Percentiles rank a stretch among this genome's conserved stretches.
These are phyloP conservation scores for Ennomos fuscantarius DNA, from an alignment of 2,888 invertebrate species.

Conservation along the genomic window DNA sequence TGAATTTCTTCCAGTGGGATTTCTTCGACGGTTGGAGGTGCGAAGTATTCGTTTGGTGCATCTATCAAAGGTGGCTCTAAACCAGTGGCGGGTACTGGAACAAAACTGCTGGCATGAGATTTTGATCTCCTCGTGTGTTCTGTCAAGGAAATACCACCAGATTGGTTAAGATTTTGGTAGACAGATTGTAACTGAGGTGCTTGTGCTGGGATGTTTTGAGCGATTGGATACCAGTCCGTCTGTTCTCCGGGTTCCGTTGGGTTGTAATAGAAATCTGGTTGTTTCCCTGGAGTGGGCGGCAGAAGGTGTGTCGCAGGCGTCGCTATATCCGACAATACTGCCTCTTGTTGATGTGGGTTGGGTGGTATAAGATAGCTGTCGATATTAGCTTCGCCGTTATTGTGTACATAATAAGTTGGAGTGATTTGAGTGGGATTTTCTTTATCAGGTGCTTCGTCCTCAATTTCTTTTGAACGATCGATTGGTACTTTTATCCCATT, in stretches of 20 bases:
- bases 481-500: constrained; percentile 69
- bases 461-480: constrained; percentile 50
- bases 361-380: constrained; percentile 71
- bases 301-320: constrained; percentile 71
- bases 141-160: constrained; percentile 26
- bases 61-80: constrained; percentile 68
- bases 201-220: constrained; percentile 41
- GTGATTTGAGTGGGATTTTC: constrained; percentile 47
- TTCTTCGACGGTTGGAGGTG: constrained; percentile 53
- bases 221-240: constrained; percentile 76
- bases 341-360: constrained; percentile 57
- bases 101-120: constrained; percentile 30
- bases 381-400: constrained; percentile 55
- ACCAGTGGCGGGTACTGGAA: constrained; percentile 62
- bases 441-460: constrained; percentile 40
- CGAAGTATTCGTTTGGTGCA: constrained; percentile 63
- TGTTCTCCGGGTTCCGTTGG: constrained; percentile 62
- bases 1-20: constrained; percentile 66
- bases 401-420: constrained; percentile 62
- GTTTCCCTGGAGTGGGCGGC: constrained; percentile 63
- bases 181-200: constrained; percentile 47
- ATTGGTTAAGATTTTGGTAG: constrained; percentile 44
- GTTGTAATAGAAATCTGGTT: constrained; percentile 56
- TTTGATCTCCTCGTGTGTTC: constrained; percentile 33
- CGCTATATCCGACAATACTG: constrained; percentile 51